phyloP scores from a whole-genome alignment of 2,888 invertebrate species.

The Chironomus riparius region DNA sequence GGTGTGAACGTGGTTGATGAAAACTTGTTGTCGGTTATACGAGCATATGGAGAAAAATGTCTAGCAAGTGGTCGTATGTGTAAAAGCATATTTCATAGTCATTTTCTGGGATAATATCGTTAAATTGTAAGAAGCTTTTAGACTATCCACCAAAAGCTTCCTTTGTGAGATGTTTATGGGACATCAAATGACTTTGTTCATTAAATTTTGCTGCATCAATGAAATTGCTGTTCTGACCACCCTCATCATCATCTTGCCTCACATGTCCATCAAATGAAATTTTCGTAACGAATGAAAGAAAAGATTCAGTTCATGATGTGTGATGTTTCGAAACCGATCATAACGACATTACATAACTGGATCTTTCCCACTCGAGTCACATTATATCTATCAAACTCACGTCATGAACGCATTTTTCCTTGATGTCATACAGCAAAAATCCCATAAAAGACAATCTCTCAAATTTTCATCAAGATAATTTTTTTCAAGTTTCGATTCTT shows the following conservation, averaged over 20 bases:
- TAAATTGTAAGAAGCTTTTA: neutral
- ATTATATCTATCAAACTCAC: neutral
- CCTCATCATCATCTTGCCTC: neutral
- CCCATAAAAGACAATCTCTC: neutral
- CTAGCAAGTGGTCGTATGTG: constrained; percentile 28
- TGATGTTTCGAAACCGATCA: neutral
- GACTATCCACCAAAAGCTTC: neutral
- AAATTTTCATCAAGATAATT: neutral
- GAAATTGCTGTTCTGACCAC: constrained; percentile 6
- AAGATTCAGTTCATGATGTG: neutral
- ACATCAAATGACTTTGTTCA: neutral
- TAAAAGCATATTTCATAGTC: constrained; percentile 27
- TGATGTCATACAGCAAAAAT: neutral
- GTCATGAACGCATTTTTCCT: neutral
- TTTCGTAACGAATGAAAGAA: neutral
- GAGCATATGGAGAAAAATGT: constrained; percentile 26
- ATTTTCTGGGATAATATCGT: neutral
- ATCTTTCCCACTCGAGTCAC: neutral
- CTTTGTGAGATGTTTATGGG: constrained; percentile 7
- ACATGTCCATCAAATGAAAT: neutral
- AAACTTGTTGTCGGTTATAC: constrained; percentile 2
- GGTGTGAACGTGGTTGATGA: neutral
- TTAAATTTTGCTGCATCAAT: constrained; percentile 23
- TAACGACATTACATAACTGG: neutral
- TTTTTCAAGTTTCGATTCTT: neutral